Conservation (phyloP, 1,140 invertebrate genomes). For the Calliphora vicina region DNA sequence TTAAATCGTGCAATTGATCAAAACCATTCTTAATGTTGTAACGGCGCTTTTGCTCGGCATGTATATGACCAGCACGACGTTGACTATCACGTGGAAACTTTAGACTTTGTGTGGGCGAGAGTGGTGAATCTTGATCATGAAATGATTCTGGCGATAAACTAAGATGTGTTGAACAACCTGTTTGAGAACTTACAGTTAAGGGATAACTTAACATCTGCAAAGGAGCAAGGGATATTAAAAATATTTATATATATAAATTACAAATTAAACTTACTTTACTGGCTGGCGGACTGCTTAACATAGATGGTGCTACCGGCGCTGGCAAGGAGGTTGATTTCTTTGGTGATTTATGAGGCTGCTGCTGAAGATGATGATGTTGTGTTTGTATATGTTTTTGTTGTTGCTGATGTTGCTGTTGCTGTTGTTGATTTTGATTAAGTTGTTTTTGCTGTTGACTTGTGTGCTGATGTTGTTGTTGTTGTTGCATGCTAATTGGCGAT, state of each 20-base stretch:
- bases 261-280: slow-evolving; percentile 41
- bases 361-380: slow-evolving; percentile 42
- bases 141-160: slow-evolving; percentile 60
- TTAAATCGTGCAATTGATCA: slow-evolving; percentile 91
- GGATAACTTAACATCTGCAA: slow-evolving; percentile 41
- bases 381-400: slow-evolving; percentile 34
- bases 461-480: slow-evolving; percentile 37
- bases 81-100: slow-evolving; percentile 63
- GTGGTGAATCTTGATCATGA: slow-evolving; percentile 57
- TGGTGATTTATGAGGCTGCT: slow-evolving; percentile 46
- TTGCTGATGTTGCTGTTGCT: slow-evolving; percentile 26
- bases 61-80: slow-evolving; percentile 86
- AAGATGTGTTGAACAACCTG: slow-evolving; percentile 37
- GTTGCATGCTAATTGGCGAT: neutral
- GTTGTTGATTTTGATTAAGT: slow-evolving; percentile 43
- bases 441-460: slow-evolving; percentile 1
- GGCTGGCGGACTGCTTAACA: slow-evolving; percentile 53
- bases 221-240: neutral
- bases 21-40: slow-evolving; percentile 98
- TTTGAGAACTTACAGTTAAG: slow-evolving; percentile 31
- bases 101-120: slow-evolving; percentile 64
- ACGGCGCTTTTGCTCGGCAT: slow-evolving; percentile 96
- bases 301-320: slow-evolving; percentile 43
- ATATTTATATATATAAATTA: neutral
- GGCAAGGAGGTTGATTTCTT: slow-evolving; percentile 60